A percentile compares a stretch with the other conserved stretches of the same genome.
phyloP scores from a whole-genome alignment of 37 sponge, comb jelly and placozoan genomes.

The Hexactinellida sp. region DNA sequence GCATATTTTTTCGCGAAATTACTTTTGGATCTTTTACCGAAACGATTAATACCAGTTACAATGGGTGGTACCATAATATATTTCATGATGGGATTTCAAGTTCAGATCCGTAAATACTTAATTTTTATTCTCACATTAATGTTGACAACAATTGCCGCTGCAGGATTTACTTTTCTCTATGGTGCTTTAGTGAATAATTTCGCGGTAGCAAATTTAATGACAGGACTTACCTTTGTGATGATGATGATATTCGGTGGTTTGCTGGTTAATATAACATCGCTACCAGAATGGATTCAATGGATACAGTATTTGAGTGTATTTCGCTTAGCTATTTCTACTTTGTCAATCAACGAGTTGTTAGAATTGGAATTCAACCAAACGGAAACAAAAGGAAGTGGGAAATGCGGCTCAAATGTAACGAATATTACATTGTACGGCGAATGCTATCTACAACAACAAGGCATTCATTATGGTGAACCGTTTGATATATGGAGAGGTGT shows the following conservation, averaged over 20 bases:
- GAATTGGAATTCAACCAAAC: conserved; percentile 14
- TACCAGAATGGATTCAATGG: conserved; percentile 53
- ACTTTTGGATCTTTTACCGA: conserved; percentile 44
- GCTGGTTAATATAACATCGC: conserved; percentile 32
- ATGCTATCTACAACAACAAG: not conserved
- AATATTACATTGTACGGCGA: not conserved
- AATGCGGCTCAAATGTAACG: not conserved
- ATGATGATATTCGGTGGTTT: conserved; percentile 63
- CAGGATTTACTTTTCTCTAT: conserved; percentile 33
- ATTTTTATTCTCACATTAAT: conserved; percentile 44
- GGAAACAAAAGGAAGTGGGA: not conserved
- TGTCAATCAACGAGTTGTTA: conserved; percentile 34
- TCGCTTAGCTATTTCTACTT: conserved; percentile 36
- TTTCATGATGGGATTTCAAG: conserved; percentile 61
- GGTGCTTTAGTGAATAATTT: conserved; percentile 31
- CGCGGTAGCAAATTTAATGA: conserved; percentile 8
- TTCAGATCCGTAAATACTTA: conserved; percentile 32
- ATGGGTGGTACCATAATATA: conserved; percentile 41
- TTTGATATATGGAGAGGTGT: not conserved
- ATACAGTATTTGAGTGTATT: conserved; percentile 53
- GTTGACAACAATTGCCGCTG: conserved; percentile 31
- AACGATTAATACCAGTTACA: conserved; percentile 37
- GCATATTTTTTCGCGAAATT: conserved; percentile 54
- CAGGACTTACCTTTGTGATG: conserved; percentile 14
- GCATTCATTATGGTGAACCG: not conserved